Evolutionary conservation across 2,113 vertebrate genomes (phyloP).

Genomic region (Aegypius monachus): DNA sequence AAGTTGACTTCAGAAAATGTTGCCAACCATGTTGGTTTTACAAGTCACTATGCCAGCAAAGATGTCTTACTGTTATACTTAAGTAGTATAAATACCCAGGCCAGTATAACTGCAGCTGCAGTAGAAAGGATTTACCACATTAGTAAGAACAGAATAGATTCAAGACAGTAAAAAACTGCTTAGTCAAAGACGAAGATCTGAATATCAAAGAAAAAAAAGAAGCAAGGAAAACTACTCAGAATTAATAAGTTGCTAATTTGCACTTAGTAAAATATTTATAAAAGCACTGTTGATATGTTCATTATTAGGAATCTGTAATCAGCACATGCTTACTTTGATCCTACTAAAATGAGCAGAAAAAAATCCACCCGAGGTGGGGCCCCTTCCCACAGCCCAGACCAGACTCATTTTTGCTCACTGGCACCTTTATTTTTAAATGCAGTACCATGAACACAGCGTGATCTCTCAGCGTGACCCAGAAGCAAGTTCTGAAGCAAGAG

Average conservation of each 20-base stretch:
- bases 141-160: background rate
- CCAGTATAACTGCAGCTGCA: background rate
- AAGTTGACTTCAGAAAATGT: background rate
- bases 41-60: background rate
- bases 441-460: fast-evolving
- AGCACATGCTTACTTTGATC: background rate
- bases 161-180: background rate
- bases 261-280: background rate
- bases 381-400: background rate
- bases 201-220: background rate
- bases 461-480: background rate
- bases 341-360: background rate
- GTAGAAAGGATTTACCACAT: background rate
- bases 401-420: background rate
- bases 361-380: background rate
- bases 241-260: background rate
- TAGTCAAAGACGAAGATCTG: background rate
- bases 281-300: background rate
- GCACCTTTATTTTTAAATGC: background rate
- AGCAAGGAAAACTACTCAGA: background rate
- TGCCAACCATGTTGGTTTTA: background rate
- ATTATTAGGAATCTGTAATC: background rate
- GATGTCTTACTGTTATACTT: background rate
- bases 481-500: background rate
- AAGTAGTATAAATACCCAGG: background rate